Evolutionary conservation across 2,888 invertebrate species (phyloP), one percentile per base, ranked within the genome.

Genomic region (Ichneumon xanthorius): DNA sequence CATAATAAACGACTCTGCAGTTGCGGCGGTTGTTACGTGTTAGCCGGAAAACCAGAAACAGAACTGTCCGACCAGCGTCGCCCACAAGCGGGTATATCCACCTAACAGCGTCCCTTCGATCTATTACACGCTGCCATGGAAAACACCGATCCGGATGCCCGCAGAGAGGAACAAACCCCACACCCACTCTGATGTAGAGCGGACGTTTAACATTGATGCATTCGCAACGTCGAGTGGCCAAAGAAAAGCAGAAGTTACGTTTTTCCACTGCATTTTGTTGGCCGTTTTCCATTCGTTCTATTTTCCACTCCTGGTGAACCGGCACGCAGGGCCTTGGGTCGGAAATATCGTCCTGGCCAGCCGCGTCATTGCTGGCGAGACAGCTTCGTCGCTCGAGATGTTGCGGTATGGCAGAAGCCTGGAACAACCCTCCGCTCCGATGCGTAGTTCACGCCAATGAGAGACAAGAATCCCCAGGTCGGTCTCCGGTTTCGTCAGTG

Each of bases 1-100:
- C 87, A 87, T 87, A 87, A 88, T 85, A 86, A 87, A 88, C 83
- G 81, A 88, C 88, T 86, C 82, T 65, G 86, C 70, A 77, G 77
- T 75, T 84, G 77, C 75, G 65, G 77, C 48, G 67, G 80, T 75
- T 79, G 78, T 67, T 82, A 80, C 75, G 83, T 75, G 80, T 83
- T 80, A 50, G 73, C 80, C 83, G 70, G 79, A 73, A 73, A 75
- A 83, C 73, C 83, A 68, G 83, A 45, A 75, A 79, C 68, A 73
- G 73, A 78, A 50, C 40, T 30, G 76, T 50, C 37, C 67, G 61
- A 30, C 70, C 37, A 67, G 67, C 45, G 67, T 65, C 67, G 76
- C 53, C 65, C 53, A 40, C 70, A 45, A 77, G 40, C 71, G 65
- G 55, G 58, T 58, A n/a, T 67, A 73, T n/a, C 58, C 55, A 53